These are phyloP conservation scores for Caenorhabditis wallacei DNA, from an alignment of 2,888 invertebrate species.

Conservation along the genomic window DNA sequence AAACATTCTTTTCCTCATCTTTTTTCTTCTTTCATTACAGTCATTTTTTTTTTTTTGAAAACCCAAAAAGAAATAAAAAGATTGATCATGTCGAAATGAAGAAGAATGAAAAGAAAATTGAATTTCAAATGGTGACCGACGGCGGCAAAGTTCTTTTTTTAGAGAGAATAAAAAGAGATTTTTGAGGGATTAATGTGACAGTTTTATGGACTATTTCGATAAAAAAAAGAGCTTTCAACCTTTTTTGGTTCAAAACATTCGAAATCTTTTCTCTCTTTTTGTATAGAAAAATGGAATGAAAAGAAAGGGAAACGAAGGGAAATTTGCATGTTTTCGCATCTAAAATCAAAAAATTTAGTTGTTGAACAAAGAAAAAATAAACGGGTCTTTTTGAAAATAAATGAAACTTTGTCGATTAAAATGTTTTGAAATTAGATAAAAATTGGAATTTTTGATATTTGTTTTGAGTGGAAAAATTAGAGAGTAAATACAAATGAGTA, in stretches of 20 bases:
- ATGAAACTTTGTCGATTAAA: not conserved
- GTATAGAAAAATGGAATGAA: not conserved
- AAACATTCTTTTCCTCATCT: not conserved
- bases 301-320: not conserved
- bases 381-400: not conserved
- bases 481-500: too few relatives aligned
- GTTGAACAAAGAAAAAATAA: constrained; percentile 1
- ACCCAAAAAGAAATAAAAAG: not conserved
- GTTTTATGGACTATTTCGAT: constrained; percentile 39
- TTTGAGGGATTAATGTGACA: constrained; percentile 52
- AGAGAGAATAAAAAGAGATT: constrained; percentile 16
- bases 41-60: not conserved
- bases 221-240: constrained; percentile 28
- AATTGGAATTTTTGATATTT: too few relatives aligned
- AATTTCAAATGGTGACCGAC: constrained; percentile 31
- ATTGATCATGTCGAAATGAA: constrained; percentile 45
- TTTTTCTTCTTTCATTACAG: constrained; percentile 34
- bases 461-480: too few relatives aligned
- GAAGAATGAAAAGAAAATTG: constrained; percentile 10
- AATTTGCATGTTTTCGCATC: constrained; percentile 19
- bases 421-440: too few relatives aligned
- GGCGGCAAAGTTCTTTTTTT: constrained; percentile 5
- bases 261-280: constrained; percentile 6
- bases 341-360: constrained; percentile 11
- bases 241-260: constrained; percentile 26